Evolutionary conservation across 2,888 invertebrate genomes (phyloP).

Genomic region (Callimorpha dominula): DNA sequence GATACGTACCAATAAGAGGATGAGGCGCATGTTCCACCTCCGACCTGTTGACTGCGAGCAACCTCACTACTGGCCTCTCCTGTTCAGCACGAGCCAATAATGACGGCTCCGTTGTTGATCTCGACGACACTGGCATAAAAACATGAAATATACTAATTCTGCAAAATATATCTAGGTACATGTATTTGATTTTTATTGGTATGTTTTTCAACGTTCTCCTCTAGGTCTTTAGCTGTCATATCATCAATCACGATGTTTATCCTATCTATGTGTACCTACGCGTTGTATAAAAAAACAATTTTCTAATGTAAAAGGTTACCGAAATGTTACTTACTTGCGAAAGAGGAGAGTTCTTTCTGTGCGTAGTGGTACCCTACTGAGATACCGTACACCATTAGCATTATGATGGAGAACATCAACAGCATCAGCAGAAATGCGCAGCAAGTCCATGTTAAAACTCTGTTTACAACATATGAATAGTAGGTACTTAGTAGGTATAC

Average conservation of each 20-base stretch:
- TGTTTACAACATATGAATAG: conserved; percentile 34
- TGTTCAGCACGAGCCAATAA: conserved; percentile 50
- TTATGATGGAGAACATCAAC: conserved; percentile 70
- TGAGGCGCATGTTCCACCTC: conserved; percentile 69
- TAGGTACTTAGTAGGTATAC: neutral
- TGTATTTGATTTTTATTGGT: too few relatives aligned
- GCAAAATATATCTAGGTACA: neutral
- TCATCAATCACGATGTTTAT: too few relatives aligned
- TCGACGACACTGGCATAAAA: conserved; percentile 64
- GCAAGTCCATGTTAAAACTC: conserved; percentile 78
- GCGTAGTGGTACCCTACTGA: conserved; percentile 82
- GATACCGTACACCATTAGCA: conserved; percentile 79
- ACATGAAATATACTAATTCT: neutral
- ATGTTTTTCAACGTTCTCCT: too few relatives aligned
- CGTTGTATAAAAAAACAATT: neutral
- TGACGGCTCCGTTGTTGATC: conserved; percentile 65
- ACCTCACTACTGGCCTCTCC: conserved; percentile 69
- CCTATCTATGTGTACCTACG: neutral
- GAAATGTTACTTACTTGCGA: conserved; percentile 67
- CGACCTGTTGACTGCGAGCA: conserved; percentile 74
- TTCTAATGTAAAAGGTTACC: neutral
- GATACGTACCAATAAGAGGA: conserved; percentile 64
- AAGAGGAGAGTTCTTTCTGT: conserved; percentile 77
- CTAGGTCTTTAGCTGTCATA: too few relatives aligned
- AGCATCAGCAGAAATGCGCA: conserved; percentile 77